Base-by-base conservation (phyloP, 2,888 invertebrate genomes). In the Notodonta ziczac region DNA sequence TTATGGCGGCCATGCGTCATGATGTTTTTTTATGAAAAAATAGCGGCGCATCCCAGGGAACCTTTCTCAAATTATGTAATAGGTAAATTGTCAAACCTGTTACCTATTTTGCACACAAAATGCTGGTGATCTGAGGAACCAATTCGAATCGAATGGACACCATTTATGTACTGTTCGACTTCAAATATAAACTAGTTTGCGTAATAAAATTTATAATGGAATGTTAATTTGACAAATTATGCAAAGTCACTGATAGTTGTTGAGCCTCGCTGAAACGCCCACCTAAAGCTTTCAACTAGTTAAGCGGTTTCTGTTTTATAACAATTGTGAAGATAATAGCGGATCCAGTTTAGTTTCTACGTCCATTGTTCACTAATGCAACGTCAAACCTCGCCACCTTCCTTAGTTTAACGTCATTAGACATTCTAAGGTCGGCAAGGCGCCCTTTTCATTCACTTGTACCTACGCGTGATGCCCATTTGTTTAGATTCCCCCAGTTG, bases 1-100 rank as follows among this genome's bases (percentile, higher is more conserved):
- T 91, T 90, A 90, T 89, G 86, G 87, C 87, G 81, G 89, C 83
- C 86, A 89, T 92, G 86, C 84, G 85, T 92, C 91, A 91, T 87
- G 79, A 85, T 81, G 86, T 88, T 90, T 86, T 90, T 89, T 39
- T 54, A 32, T 53, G 35, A 88, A 87, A 84, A 87, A 88, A 87
- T 88, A 86, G 78, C 81, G 73, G 76, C 78, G 78, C 83, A 81
- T 78, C 81, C 75, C 78, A 63, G 69, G 78, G 77, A 75, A 72
- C 76, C 75, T 75, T 71, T 74, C 76, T 72, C 77, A 77, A 84
- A 84, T 86, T 85, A 85, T 85, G 81, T 78, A 82, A 79, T 69
- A 74, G 69, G 74, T 79, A 74, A 78, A 77, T 74, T 78, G 73
- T 72, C 76, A 72, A 69, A 76, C 42, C 42, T 42, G 42, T 42